Evolutionary conservation across 2,113 vertebrate species (phyloP).

Genomic region (Esox niger): DNA sequence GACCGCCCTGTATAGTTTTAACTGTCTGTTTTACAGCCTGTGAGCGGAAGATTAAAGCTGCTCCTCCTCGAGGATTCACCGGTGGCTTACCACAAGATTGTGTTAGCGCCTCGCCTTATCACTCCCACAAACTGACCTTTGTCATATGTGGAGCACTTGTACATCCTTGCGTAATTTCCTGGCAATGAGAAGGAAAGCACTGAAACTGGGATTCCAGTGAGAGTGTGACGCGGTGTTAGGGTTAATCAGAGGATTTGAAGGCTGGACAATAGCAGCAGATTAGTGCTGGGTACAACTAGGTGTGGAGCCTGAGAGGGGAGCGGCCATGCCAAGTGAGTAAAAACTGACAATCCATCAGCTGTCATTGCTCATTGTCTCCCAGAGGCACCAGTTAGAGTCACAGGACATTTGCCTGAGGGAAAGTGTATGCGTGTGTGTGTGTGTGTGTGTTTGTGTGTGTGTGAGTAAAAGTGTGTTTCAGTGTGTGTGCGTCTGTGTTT

Average conservation of each 20-base stretch:
- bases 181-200: constrained; percentile 9
- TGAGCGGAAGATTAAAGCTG: not conserved
- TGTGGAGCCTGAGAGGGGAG: constrained; percentile 38
- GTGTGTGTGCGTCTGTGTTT: constrained; percentile 17
- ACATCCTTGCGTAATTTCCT: constrained; percentile 46
- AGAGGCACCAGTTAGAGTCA: constrained; percentile 47
- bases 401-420: constrained; percentile 45
- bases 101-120: not conserved
- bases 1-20: not conserved
- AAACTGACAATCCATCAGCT: constrained; percentile 60
- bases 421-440: constrained; percentile 8
- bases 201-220: constrained; percentile 41
- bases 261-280: constrained; percentile 18
- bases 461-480: constrained; percentile 16
- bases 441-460: constrained; percentile 18
- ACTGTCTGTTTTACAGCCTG: not conserved
- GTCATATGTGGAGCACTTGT: constrained; percentile 17
- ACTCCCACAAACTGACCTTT: constrained; percentile 29
- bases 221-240: constrained; percentile 6
- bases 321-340: constrained; percentile 45
- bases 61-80: no score
- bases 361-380: constrained; percentile 59
- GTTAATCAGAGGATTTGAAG: constrained; percentile 17
- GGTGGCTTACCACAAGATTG: no score
- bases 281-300: constrained; percentile 44